Conservation (phyloP, 2,113 vertebrate genomes). For the Alethe castanea region DNA sequence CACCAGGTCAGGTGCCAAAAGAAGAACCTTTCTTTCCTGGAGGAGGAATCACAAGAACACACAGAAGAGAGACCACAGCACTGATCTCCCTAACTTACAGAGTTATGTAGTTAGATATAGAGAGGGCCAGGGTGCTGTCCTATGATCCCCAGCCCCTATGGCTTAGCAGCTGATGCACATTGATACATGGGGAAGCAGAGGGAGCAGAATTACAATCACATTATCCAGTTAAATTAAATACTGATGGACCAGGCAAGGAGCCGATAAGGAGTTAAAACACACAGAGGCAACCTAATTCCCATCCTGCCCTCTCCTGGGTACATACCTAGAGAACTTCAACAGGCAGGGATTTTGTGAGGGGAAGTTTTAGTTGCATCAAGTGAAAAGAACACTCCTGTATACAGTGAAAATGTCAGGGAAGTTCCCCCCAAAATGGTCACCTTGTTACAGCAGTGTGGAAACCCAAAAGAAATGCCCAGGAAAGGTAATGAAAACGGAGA, state of each 20-base stretch:
- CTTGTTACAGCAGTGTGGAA: not conserved
- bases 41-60: not conserved
- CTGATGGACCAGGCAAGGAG: not conserved
- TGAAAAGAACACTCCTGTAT: not conserved
- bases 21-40: not conserved
- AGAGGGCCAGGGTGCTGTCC: not conserved
- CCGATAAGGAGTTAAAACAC: not conserved
- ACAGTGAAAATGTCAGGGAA: not conserved
- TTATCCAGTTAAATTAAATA: not conserved
- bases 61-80: not conserved
- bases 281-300: not conserved
- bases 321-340: not conserved
- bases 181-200: not conserved
- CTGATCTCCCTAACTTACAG: not conserved
- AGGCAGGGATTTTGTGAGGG: not conserved
- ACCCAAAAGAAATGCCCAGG: not conserved
- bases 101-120: not conserved
- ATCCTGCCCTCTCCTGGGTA: not conserved
- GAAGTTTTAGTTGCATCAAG: not conserved
- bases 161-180: not conserved
- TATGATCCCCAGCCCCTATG: not conserved
- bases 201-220: fast-evolving
- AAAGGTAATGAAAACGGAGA: not conserved
- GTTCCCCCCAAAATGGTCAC: not conserved
- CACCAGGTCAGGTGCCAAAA: not conserved